Conservation (phyloP, 2,797 vertebrate genomes). For the Octomys mimax region DNA sequence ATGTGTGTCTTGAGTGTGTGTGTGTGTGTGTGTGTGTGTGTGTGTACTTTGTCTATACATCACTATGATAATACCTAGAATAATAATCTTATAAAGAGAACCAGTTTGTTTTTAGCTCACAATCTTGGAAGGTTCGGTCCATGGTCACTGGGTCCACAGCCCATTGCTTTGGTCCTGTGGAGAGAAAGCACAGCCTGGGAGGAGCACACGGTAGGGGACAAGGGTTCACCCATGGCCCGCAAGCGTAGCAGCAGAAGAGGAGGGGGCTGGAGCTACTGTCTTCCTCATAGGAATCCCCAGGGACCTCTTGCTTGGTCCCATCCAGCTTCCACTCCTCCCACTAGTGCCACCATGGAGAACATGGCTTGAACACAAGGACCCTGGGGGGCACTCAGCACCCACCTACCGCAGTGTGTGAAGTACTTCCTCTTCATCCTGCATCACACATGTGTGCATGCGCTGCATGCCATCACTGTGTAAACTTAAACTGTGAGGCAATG, state of each 20-base stretch:
- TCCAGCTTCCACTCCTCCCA: not conserved
- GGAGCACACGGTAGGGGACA: not conserved
- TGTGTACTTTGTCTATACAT: not conserved
- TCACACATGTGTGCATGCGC: not conserved
- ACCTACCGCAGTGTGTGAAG: not conserved
- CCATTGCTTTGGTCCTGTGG: not conserved
- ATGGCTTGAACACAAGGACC: not conserved
- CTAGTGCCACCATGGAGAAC: not conserved
- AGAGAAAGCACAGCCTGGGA: not conserved
- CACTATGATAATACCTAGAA: not conserved
- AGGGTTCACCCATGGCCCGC: not conserved
- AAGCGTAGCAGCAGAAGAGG: not conserved
- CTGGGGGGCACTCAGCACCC: not conserved
- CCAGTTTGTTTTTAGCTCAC: not conserved
- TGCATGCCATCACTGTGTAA: not conserved
- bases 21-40: not conserved
- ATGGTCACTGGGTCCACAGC: not conserved
- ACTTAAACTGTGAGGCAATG: constrained; percentile 21
- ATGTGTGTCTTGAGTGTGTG: not conserved
- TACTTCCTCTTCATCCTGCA: not conserved
- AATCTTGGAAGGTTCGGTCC: not conserved
- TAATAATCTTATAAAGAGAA: not conserved
- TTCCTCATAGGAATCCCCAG: not conserved
- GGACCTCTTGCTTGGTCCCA: not conserved
- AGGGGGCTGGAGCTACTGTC: not conserved